Percentiles rank a stretch among this genome's conserved stretches.
phyloP scores from a whole-genome alignment of 2,113 vertebrate genomes.

The Rhinoderma darwinii region DNA sequence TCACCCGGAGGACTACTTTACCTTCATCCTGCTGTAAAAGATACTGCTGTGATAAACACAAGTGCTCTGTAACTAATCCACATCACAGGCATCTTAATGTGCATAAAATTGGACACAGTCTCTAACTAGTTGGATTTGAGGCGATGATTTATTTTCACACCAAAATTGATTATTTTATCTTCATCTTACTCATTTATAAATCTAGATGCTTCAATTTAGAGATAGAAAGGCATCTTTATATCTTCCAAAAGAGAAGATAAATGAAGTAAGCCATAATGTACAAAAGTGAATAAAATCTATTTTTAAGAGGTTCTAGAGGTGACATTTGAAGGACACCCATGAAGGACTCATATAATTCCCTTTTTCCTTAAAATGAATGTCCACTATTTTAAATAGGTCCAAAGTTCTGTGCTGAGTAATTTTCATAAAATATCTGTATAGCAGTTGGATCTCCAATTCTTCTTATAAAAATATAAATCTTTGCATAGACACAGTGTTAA shows the following conservation, averaged over 20 bases:
- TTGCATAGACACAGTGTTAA: too few relatives aligned
- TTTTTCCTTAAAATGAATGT: too few relatives aligned
- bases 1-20: constrained; percentile 23
- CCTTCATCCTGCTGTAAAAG: not conserved
- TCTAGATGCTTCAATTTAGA: not conserved
- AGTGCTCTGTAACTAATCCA: constrained; percentile 45
- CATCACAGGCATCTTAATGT: constrained; percentile 47
- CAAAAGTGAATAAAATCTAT: too few relatives aligned
- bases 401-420: too few relatives aligned
- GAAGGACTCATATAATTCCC: too few relatives aligned
- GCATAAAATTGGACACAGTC: not conserved
- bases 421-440: too few relatives aligned
- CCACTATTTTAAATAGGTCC: too few relatives aligned
- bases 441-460: too few relatives aligned
- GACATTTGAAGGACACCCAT: too few relatives aligned
- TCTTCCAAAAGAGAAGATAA: not conserved
- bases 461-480: too few relatives aligned
- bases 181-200: not conserved
- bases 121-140: not conserved
- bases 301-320: too few relatives aligned
- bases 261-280: too few relatives aligned
- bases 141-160: not conserved
- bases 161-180: not conserved
- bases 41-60: constrained; percentile 12
- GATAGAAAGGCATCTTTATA: not conserved